Conservation (phyloP, 2,888 invertebrate species). For the Zygogramma bicolorata region DNA sequence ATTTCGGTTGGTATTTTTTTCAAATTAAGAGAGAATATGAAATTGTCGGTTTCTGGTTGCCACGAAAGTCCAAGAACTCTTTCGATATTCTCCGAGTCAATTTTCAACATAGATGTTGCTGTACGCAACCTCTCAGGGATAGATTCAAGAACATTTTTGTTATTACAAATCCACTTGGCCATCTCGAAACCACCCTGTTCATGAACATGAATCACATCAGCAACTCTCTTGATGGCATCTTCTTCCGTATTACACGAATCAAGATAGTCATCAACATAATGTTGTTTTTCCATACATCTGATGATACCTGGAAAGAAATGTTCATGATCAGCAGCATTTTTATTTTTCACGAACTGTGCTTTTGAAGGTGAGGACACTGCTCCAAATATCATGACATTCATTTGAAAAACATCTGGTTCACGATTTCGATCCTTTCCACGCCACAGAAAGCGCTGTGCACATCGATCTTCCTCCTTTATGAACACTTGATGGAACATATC, state of each 20-base stretch:
- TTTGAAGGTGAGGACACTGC: not conserved
- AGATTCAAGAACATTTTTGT: not conserved
- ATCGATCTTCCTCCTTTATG: not conserved
- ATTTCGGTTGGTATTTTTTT: too few relatives aligned
- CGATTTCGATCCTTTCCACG: not conserved
- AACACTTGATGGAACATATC: too few relatives aligned
- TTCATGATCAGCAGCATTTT: not conserved
- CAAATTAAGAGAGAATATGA: too few relatives aligned
- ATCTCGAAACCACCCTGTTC: not conserved
- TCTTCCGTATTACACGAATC: not conserved
- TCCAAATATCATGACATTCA: conserved; percentile 17
- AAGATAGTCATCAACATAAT: not conserved
- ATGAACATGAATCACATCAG: not conserved
- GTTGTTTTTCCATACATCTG: not conserved
- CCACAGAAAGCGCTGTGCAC: not conserved
- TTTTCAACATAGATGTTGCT: not conserved
- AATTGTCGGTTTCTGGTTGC: too few relatives aligned
- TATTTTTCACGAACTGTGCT: conserved; percentile 7
- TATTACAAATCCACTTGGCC: not conserved
- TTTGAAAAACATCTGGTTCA: too few relatives aligned
- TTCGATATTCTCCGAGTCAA: not conserved
- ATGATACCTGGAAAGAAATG: not conserved
- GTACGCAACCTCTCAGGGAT: not conserved
- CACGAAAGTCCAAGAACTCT: too few relatives aligned
- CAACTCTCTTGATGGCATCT: not conserved